Evolutionary conservation across 2,888 invertebrate genomes (phyloP), one percentile per base, ranked within the genome.

Genomic region (Epirrhoe tristata): DNA sequence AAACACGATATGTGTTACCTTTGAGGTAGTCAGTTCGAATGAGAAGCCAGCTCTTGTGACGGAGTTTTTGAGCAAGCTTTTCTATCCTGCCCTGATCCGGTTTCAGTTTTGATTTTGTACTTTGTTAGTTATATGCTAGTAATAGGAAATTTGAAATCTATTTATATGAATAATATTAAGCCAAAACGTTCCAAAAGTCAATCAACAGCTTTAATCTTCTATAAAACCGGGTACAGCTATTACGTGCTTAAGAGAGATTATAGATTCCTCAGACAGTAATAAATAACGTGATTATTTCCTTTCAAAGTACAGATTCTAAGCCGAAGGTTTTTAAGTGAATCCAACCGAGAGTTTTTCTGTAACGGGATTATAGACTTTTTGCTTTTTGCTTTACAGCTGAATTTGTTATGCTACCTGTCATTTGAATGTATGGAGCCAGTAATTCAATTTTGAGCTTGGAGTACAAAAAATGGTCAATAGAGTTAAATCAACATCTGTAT

Each of bases 281-380:
- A 93, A 93, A 93, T 93, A 93, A 92, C 88, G 79, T 82, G 91
- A 93, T 93, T 91, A 92, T 90, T 90, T 90, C 89, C 86, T 90
- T 86, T 89, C 77, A 74, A 88, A 88, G 81, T 83, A 85, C 81
- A 85, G 78, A 83, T 81, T 82, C 81, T 84, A 82, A 84, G 81
- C 79, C 80, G 77, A 78, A 79, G 81, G 83, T 66, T 87, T 88
- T 87, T 74, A 80, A 85, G 79, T 82, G 85, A 86, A 86, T 82
- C 83, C 86, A 80, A 80, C 81, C 83, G 81, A 85, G 86, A 83
- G 73, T 75, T 79, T 81, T 85, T 82, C 81, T 82, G 85, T 83
- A 86, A 83, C 81, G 84, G 87, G 86, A 89, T 90, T 90, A 89
- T 78, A 57, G 65, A 69, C 71, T 67, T 63, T 53, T 68, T 54